A percentile compares a stretch with the other conserved stretches of the same genome.
Conservation (phyloP, 2,797 vertebrate species). For the Tauraco hartlaubi region DNA sequence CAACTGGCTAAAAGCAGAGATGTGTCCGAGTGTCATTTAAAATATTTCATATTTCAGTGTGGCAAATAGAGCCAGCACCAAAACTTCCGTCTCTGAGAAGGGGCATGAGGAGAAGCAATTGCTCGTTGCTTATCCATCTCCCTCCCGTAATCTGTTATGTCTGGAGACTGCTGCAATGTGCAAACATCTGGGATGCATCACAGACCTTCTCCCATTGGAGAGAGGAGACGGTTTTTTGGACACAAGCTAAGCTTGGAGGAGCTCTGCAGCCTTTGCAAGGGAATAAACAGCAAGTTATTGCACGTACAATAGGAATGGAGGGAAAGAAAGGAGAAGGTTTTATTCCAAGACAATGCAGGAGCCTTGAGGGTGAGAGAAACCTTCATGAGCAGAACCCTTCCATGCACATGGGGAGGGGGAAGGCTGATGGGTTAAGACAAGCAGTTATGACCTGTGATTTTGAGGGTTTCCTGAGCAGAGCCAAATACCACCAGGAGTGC, state of each 20-base stretch:
- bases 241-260: neutral
- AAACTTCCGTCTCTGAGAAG: neutral
- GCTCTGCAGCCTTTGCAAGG: neutral
- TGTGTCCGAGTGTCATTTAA: neutral
- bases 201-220: conserved; percentile 9
- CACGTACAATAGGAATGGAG: neutral
- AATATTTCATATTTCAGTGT: neutral
- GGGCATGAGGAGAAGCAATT: neutral
- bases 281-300: conserved; percentile 14
- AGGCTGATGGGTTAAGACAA: neutral
- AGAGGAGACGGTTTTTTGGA: neutral
- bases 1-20: neutral
- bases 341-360: neutral
- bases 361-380: neutral
- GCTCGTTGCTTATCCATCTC: neutral
- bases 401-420: neutral
- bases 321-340: neutral
- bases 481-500: neutral
- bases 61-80: neutral
- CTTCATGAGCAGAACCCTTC: neutral
- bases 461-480: neutral
- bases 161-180: neutral
- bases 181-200: conserved; percentile 64
- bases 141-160: neutral
- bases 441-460: neutral